Base-by-base conservation (phyloP, 1,140 invertebrate genomes). In the Drosophila miranda region DNA sequence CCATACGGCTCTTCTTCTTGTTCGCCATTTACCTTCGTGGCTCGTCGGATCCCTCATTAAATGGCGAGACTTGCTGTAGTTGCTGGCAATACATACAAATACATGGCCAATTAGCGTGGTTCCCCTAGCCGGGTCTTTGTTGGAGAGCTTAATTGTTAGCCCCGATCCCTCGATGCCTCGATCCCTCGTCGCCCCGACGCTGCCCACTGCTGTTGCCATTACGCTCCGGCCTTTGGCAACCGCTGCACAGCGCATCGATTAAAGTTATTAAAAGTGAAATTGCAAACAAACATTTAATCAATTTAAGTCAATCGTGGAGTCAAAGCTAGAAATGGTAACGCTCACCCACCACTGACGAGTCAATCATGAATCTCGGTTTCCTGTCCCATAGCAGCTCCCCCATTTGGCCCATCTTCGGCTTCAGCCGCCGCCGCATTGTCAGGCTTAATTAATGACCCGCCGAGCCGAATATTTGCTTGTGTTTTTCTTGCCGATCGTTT, bases 41-140 rank as follows among this genome's bases (percentile, higher is more conserved):
- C 70, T 62, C 67, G 78, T 78, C 60, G 61, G 68, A 86, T 74
- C 68, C 79, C 81, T 71, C 82, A 86, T 84, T 87, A 81, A 84
- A 87, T 77, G 69, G 52, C 61, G 49, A 79, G 82, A 75, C 73
- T 87, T 60, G 73, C 61, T 77, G 82, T 87, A 84, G 73, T 84
- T 84, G 68, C 77, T 68, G 55, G 57, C 72, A 70, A 86, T 70
- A 81, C 34, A 13, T 11, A 38, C 34, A 38, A 4, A 38, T 38
- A 13, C 81, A 81, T 54, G 77, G 68, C 78, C 81, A 84, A 84
- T 87, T 84, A 84, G 64, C 82, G 81, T 84, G 82, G 64, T 67
- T 77, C 81, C 81, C 81, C 70, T 23, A 21, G 50, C 19, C 28
- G 30, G 48, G 63, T 53, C 69, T 77, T 84, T 70, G 60, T 72